Evolutionary conservation across 1,140 invertebrate genomes (phyloP).

Genomic region (Hestina assimilis): DNA sequence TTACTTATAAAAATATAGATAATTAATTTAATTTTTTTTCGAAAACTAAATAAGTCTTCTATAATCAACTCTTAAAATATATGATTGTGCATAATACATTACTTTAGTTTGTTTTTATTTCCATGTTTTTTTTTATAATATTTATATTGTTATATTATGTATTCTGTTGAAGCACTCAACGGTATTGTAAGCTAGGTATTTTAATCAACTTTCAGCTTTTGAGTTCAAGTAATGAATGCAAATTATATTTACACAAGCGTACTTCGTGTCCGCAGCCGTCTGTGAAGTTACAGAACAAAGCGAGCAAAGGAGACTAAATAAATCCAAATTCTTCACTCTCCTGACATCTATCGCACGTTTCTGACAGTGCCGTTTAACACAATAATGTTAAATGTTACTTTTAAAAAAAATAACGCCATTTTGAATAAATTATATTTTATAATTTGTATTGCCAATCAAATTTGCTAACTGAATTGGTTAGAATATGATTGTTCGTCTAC

Average conservation of each 20-base stretch:
- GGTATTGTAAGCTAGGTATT: not conserved
- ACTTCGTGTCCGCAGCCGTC: constrained; percentile 19
- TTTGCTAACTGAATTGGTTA: too few species aligned
- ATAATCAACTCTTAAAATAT: too few species aligned
- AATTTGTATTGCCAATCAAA: too few species aligned
- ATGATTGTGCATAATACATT: too few species aligned
- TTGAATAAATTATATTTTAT: too few species aligned
- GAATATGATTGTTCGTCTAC: too few species aligned
- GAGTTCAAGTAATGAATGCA: constrained; percentile 19
- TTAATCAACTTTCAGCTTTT: constrained; percentile 12
- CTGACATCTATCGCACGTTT: constrained; percentile 2
- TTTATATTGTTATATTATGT: not conserved
- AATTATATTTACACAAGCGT: constrained; percentile 23
- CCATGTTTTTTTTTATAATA: constrained; percentile 1
- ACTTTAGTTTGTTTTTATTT: too few species aligned
- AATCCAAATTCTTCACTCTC: constrained; percentile 6
- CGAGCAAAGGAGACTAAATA: constrained; percentile 17
- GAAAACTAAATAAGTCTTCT: too few species aligned
- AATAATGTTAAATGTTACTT: constrained; percentile 22
- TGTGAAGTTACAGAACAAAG: constrained; percentile 18
- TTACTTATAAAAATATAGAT: too few species aligned
- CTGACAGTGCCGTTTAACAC: too few species aligned
- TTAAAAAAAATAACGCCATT: too few species aligned
- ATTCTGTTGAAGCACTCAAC: not conserved
- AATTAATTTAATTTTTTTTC: too few species aligned